Conservation (phyloP, 2,888 invertebrate species). For the Drosophila borealis region DNA sequence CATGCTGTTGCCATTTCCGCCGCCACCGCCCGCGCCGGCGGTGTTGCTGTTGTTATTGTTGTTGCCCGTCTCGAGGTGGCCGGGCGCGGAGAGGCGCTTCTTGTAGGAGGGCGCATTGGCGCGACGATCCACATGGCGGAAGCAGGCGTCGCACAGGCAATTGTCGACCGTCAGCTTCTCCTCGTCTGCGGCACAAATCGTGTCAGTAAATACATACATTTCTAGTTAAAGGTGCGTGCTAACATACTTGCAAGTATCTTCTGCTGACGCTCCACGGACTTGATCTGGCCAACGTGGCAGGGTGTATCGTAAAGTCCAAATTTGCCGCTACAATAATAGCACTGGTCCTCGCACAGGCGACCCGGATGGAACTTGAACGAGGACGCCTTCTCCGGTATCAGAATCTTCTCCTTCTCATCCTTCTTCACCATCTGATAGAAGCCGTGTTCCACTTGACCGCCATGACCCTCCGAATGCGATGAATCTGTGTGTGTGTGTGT, state of each 20-base stretch:
- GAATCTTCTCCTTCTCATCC: slow-evolving; percentile 86
- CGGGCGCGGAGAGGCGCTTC: slow-evolving; percentile 85
- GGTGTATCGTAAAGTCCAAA: slow-evolving; percentile 94
- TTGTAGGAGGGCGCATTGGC: slow-evolving; percentile 90
- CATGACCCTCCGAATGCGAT: slow-evolving; percentile 81
- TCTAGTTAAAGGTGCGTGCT: neutral
- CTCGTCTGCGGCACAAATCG: slow-evolving; percentile 86
- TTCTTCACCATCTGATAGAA: slow-evolving; percentile 81
- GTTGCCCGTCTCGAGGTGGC: slow-evolving; percentile 66
- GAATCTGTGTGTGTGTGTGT: slow-evolving; percentile 63
- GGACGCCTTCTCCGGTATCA: slow-evolving; percentile 94
- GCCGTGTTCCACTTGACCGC: slow-evolving; percentile 57
- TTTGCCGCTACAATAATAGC: slow-evolving; percentile 94
- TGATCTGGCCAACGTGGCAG: slow-evolving; percentile 94
- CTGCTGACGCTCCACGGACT: slow-evolving; percentile 91
- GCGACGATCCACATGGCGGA: slow-evolving; percentile 93
- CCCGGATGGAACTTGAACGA: slow-evolving; percentile 95
- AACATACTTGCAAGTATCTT: slow-evolving; percentile 91
- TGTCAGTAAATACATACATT: neutral
- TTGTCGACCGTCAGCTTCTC: slow-evolving; percentile 93
- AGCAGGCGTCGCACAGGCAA: slow-evolving; percentile 94
- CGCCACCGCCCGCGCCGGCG: neutral
- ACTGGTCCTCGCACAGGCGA: slow-evolving; percentile 92
- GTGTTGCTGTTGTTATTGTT: slow-evolving; percentile 3
- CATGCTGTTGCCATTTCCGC: slow-evolving; percentile 23